Evolutionary conservation across 2,888 invertebrate genomes (phyloP).

Genomic region (Anthophora plumipes): DNA sequence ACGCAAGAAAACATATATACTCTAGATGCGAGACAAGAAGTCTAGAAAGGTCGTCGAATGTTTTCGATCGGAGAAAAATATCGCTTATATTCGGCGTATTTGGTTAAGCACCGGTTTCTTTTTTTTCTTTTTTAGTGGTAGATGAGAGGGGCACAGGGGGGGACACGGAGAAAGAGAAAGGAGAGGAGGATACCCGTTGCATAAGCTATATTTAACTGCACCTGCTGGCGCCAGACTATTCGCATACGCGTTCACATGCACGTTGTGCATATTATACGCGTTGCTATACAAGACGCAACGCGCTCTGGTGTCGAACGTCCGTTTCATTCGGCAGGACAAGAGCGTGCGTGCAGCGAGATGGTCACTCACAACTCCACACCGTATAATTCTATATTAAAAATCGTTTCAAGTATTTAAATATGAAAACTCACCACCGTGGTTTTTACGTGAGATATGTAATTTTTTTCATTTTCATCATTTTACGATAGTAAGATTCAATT

Average conservation of each 20-base stretch:
- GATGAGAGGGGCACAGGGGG: background rate
- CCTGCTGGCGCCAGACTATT: conserved; percentile 74
- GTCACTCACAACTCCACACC: background rate
- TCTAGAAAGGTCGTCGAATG: conserved; percentile 15
- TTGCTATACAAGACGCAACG: conserved; percentile 59
- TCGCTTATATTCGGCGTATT: conserved; percentile 3
- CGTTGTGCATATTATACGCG: conserved; percentile 42
- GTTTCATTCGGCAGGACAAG: conserved; percentile 39
- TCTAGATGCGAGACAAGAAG: conserved; percentile 4
- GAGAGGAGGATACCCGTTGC: conserved; percentile 63
- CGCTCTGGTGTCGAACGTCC: conserved; percentile 57
- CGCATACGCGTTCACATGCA: conserved; percentile 52
- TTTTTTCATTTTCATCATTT: background rate
- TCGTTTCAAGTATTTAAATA: background rate
- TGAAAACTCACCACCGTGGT: background rate
- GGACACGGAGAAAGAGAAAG: conserved; percentile 17
- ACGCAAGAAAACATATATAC: background rate
- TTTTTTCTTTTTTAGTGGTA: conserved; percentile 32
- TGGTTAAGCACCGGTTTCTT: conserved; percentile 40
- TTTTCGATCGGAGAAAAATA: background rate
- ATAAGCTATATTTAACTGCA: conserved; percentile 71
- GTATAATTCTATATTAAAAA: background rate
- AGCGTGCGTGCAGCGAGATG: background rate
- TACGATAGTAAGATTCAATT: background rate
- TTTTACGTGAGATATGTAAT: background rate